Evolutionary conservation across 1,140 invertebrate species (phyloP), one percentile per base, ranked within the genome.

Genomic region (Drosophila oshimai): DNA sequence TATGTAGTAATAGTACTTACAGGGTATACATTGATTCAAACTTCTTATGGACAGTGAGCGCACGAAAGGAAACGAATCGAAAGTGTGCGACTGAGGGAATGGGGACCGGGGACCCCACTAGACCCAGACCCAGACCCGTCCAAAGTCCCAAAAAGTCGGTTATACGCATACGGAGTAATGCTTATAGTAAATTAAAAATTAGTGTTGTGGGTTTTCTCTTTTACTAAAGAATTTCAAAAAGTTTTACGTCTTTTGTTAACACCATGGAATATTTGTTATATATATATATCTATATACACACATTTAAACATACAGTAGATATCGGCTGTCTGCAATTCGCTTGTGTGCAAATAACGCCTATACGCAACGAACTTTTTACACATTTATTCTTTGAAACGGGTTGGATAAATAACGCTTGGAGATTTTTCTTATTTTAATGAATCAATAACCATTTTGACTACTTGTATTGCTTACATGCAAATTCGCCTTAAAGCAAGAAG

Each of bases 201-300:
- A 62, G 28, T 13, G 29, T 54, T 24, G 36, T 41, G 20, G 41
- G 9, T 54, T 42, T 18, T 42, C 12, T 58, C 13, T 60, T 60
- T 77, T 64, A 86, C 74, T 78, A 83, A 83, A 64, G 64, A 84
- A 78, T 83, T 83, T 83, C 34, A 78, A 78, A 84, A 74, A 54
- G 45, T 44, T 71, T 62, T 54, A 62, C 62, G 72, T 70, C 45
- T 75, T 75, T 74, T 73, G 44, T 57, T 74, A 83, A 83, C 79
- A 83, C 79, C 74, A 70, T 83, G 79, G 79, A 84, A 84, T 84
- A 79, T 86, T 73, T 31, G 24, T 29, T 39, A 44, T 53, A 53
- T 26, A 28, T 37, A 45, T 47, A 18, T 57, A 62, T 42, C 68
- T 41, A 57, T 57, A 57, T 61, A 75, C 34, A 51, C 53, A 53